Evolutionary conservation across 2,888 invertebrate species (phyloP).

Genomic region (Amphipyra berbera): DNA sequence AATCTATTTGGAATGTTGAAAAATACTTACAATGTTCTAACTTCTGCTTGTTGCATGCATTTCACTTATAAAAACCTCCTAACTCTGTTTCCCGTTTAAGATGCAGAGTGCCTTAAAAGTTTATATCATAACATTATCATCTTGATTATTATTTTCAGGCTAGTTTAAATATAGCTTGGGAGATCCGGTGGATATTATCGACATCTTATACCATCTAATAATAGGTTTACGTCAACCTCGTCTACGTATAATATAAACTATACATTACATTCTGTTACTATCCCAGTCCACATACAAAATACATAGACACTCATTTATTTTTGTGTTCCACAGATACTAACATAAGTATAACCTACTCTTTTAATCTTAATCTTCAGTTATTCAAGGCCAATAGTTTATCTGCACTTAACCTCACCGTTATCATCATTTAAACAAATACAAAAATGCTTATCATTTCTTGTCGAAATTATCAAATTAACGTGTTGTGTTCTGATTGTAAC

Average conservation of each 20-base stretch:
- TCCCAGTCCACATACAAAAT: too few species aligned
- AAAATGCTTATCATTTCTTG: conserved; percentile 22
- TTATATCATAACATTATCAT: too few species aligned
- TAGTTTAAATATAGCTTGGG: conserved; percentile 1
- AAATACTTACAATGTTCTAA: too few species aligned
- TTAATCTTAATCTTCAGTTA: conserved; percentile 15
- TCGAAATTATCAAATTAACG: conserved; percentile 26
- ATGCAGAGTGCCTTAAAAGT: background rate
- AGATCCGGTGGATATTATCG: background rate
- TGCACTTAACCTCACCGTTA: conserved; percentile 32
- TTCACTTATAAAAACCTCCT: too few species aligned
- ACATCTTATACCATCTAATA: conserved; percentile 18
- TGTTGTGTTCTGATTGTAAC: conserved; percentile 16
- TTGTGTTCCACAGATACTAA: too few species aligned
- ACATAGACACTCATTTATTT: too few species aligned
- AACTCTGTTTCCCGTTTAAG: background rate
- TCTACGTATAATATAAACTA: background rate
- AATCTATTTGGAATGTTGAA: background rate
- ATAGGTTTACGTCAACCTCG: background rate
- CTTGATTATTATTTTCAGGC: background rate
- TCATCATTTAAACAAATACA: conserved; percentile 19
- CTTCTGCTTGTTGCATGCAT: too few species aligned
- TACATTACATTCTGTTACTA: background rate
- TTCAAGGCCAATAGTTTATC: conserved; percentile 57
- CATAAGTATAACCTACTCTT: conserved; percentile 6